Base-by-base conservation (phyloP, 2,113 vertebrate species). In the Agelaius phoeniceus region DNA sequence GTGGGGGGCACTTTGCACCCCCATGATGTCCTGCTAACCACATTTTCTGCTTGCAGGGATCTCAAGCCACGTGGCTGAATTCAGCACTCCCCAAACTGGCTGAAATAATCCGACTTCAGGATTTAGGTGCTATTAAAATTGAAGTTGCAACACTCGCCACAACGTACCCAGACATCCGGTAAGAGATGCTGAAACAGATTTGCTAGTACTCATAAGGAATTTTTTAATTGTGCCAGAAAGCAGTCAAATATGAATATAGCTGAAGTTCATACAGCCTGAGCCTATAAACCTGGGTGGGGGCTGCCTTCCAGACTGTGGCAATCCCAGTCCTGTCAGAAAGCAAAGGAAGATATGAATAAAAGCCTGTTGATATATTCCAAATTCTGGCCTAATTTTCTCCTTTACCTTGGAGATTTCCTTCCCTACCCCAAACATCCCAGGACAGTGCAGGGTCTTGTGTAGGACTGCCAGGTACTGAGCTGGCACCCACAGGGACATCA, bases 101-200 rank as follows among this genome's bases (percentile, higher is more conserved):
- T 7, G 99, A 99, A 97, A 97, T 99, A 65, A 96, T 99, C n/a
- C 97, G 90, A 61, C 98, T 99, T 30, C 99, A 99, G 87, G 98
- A 99, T 90, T 93, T 97, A 39, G 98, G 93, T 12, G 98, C 98
- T 62, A 97, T 99, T 93, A 98, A 98, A 92, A 94, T 99, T 12
- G 99, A 99, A 97, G 97, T 99, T 58, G 98, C 98, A 52, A 98
- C 96, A 0, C 96, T 99, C 0, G 96, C 97, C 55, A 95, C 51
- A 4, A 92, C 10, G 1, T 98, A 98, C 93, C 98, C 98, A 2
- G 99, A 99, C 95, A 97, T 99, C 96, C 98, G 98, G 99, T 99
- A 97, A 98, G 91, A 74, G 18, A 13, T 10, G 19, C 48, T 41
- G 59, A 37, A 68, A 21, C 5, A 44, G 22, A 30, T 68, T 78